Percentiles rank a stretch among this genome's conserved stretches.
These are phyloP conservation scores for Phyllotreta cruciferae DNA, from an alignment of 2,888 invertebrate species.

Conservation along the genomic window DNA sequence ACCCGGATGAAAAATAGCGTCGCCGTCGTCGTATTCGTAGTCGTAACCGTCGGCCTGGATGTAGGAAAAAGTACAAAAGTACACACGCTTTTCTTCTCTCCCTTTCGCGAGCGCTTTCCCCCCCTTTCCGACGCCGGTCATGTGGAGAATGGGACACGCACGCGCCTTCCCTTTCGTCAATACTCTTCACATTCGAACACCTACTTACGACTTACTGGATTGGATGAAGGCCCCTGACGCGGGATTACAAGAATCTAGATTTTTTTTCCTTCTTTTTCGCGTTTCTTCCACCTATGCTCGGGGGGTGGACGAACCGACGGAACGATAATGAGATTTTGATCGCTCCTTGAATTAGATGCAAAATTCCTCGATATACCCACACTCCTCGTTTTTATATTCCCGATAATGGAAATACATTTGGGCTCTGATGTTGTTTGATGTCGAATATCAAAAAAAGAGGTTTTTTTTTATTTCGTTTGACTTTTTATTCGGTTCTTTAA, in stretches of 20 bases:
- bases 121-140: slow-evolving; percentile 47
- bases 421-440: background rate
- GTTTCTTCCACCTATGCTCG: slow-evolving; percentile 30
- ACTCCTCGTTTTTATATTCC: slow-evolving; percentile 19
- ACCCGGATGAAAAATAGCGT: slow-evolving; percentile 60
- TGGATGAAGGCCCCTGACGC: slow-evolving; percentile 41
- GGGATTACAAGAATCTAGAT: slow-evolving; percentile 31
- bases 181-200: slow-evolving; percentile 61
- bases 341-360: slow-evolving; percentile 31
- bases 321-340: slow-evolving; percentile 34
- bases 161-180: slow-evolving; percentile 57
- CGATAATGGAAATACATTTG: slow-evolving; percentile 25
- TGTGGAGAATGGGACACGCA: slow-evolving; percentile 56
- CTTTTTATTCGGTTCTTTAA: no score
- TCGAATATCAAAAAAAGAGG: no score
- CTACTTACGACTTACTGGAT: slow-evolving; percentile 55
- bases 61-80: slow-evolving; percentile 58
- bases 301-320: slow-evolving; percentile 22
- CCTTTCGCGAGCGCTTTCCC: slow-evolving; percentile 34
- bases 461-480: no score
- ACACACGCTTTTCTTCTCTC: slow-evolving; percentile 54
- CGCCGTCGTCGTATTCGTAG: slow-evolving; percentile 51
- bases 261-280: slow-evolving; percentile 28
- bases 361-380: slow-evolving; percentile 27
- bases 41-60: slow-evolving; percentile 43